Evolutionary conservation across 30 jellyfish, hydroid and myxozoan species (phyloP), one percentile per base, ranked within the genome.

Genomic region (Aurelia aurita complex sp. Pacific): DNA sequence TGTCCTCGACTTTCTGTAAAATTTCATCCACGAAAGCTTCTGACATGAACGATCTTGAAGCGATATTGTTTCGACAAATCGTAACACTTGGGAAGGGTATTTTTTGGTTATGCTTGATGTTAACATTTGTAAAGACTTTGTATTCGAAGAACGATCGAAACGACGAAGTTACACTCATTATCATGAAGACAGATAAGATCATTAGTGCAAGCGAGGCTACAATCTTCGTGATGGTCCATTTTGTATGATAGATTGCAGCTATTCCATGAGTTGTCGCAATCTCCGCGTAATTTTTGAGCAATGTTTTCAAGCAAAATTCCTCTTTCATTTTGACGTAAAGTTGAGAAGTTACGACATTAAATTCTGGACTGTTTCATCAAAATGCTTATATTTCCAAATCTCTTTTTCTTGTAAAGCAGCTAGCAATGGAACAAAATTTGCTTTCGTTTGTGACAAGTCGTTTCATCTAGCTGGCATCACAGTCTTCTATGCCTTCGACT

Each of bases 71-170:
- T 46, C 91, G 91, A 55, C 91, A 81, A 33, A 81, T 69, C 67
- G 92, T 70, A 1, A 83, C 81, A 66, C 92, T 83, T 36, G 92
- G 92, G 71, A 83, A 83, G 19, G 77, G 62, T 10, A 83, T 83
- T 8, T 61, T 38, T 0, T 52, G 19, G 14, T 4, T 10, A 65
- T 46, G 4, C 23, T n/a, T 43, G 29, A 35, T 60, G 2, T 76
- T 50, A 29, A 83, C 64, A 17, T 43, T 83, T 10, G 86, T 83
- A 35, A 54, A 66, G 9, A 68, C 76, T 42, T 83, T 50, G 70
- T 62, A 74, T 59, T 12, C 19, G 12, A 71, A 71, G 32, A 70
- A 83, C 19, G 92, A 83, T n/a, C 35, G 11, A 15, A 83, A n/a
- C 14, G 86, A 14, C 18, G 73, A 35, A 38, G 1, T 0, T 3